A percentile compares a stretch with the other conserved stretches of the same genome.
phyloP scores from a whole-genome alignment of 1,140 invertebrate species.

The Saccostrea glomerata region DNA sequence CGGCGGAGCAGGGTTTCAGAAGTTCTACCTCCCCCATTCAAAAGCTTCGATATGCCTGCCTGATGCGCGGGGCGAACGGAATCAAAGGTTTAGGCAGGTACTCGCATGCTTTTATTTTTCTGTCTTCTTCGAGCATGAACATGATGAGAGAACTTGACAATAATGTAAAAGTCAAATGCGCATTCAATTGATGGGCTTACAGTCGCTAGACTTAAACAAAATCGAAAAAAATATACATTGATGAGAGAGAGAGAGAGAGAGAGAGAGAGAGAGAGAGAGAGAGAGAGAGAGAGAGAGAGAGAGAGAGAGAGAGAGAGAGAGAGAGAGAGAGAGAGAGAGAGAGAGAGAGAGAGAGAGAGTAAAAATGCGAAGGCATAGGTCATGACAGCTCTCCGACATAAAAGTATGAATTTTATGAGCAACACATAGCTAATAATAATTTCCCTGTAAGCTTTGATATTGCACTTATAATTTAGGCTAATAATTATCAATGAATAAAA shows the following conservation, averaged over 20 bases:
- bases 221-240: no score
- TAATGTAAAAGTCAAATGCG: no score
- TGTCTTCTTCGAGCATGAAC: neutral
- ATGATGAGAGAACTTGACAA: neutral
- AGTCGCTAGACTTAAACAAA: no score
- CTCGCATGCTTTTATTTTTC: neutral
- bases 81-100: slow-evolving; percentile 39
- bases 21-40: neutral
- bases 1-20: neutral
- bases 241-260: neutral
- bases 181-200: no score
- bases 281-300: neutral
- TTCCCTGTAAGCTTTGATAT: no score
- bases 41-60: slow-evolving; percentile 28
- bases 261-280: neutral
- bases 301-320: neutral
- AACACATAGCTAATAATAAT: no score
- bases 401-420: no score
- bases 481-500: no score
- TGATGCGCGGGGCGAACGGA: slow-evolving; percentile 15
- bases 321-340: neutral
- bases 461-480: no score
- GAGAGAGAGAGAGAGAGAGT: neutral
- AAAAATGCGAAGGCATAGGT: neutral
- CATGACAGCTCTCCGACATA: no score